Percentiles rank a stretch among this genome's conserved stretches.
Conservation (phyloP, 2,797 vertebrate species). For the Dendrocincla fuliginosa region DNA sequence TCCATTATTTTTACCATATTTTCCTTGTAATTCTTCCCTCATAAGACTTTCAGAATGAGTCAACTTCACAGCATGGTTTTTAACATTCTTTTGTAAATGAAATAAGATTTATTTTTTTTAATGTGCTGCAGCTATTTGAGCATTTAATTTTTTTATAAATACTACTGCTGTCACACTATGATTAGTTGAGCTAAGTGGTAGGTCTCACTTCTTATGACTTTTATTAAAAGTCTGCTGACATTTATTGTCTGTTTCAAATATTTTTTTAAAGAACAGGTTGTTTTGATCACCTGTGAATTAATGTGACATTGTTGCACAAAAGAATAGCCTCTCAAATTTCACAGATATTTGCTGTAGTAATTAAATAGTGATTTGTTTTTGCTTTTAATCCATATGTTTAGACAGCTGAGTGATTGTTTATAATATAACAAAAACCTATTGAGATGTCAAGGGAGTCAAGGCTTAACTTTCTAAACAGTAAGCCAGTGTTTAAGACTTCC, state of each 20-base stretch:
- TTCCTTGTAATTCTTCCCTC: background rate
- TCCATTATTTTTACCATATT: background rate
- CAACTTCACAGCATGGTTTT: background rate
- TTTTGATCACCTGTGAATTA: conserved; percentile 15
- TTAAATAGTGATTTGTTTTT: conserved; percentile 57
- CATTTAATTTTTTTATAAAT: background rate
- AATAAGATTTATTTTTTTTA: background rate
- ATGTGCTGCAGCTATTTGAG: background rate
- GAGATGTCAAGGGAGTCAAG: background rate
- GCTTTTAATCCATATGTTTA: conserved; percentile 51
- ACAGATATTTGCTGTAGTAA: conserved; percentile 37
- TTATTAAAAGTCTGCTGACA: background rate
- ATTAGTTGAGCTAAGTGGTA: background rate
- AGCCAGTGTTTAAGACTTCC: background rate
- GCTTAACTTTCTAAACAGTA: conserved; percentile 14
- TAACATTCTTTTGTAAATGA: background rate
- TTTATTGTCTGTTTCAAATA: conserved; percentile 8
- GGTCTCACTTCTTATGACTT: background rate
- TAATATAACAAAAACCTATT: conserved; percentile 21
- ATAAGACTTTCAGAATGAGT: background rate
- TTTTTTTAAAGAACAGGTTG: background rate
- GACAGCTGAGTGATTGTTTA: conserved; percentile 50
- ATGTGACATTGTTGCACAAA: background rate
- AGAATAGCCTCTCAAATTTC: conserved; percentile 46
- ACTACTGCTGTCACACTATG: background rate